These are phyloP conservation scores for Geotrupes spiniger DNA, from an alignment of 2,888 invertebrate species.

Conservation along the genomic window DNA sequence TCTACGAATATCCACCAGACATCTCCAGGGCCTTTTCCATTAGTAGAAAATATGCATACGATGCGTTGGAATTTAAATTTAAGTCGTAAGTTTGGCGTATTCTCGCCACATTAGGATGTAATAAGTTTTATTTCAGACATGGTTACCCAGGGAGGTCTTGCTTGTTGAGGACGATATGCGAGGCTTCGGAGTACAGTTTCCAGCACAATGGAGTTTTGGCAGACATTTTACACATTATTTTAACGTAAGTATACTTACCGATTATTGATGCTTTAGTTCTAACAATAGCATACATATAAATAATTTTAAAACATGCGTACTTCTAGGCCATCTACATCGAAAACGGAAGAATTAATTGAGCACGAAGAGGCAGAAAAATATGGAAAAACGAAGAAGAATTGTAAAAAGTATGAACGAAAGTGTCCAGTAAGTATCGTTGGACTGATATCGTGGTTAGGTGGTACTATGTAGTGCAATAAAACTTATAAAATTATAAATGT, in stretches of 20 bases:
- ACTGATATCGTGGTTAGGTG: conserved; percentile 16
- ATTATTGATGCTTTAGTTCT: not conserved
- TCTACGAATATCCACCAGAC: conserved; percentile 31
- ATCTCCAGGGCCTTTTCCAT: conserved; percentile 22
- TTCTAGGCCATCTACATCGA: conserved; percentile 61
- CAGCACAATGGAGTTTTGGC: conserved; percentile 63
- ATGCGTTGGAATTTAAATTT: conserved; percentile 26
- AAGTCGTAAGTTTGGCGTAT: conserved; percentile 27
- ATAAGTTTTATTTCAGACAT: conserved; percentile 51
- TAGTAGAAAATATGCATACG: conserved; percentile 23
- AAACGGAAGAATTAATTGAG: conserved; percentile 29
- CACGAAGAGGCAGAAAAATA: conserved; percentile 29
- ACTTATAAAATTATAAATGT: not conserved
- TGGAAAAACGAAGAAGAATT: conserved; percentile 25
- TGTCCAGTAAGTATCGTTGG: conserved; percentile 26
- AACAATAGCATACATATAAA: not conserved
- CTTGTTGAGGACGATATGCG: conserved; percentile 65
- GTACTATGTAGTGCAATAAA: not conserved
- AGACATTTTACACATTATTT: conserved; percentile 61
- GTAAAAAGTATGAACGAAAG: conserved; percentile 26
- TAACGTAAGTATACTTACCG: conserved; percentile 57
- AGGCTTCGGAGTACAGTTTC: conserved; percentile 56
- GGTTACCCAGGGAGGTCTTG: conserved; percentile 61
- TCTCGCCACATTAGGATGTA: too few species aligned
- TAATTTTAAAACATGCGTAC: too few species aligned